Conservation (phyloP, 2,797 vertebrate species). For the Sebastes glaucus region DNA sequence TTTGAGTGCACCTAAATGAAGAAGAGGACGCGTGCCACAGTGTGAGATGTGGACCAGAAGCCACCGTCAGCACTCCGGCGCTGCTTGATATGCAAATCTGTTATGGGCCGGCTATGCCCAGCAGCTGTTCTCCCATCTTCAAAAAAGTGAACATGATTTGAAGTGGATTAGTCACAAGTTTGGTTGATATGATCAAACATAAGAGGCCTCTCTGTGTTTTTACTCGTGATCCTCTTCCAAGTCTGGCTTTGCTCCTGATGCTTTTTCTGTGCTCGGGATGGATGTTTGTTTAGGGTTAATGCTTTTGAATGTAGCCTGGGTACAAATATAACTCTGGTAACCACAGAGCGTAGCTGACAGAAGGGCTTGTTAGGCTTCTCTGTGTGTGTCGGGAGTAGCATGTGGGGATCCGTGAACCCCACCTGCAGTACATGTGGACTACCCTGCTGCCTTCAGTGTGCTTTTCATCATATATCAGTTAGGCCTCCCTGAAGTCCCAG, state of each 20-base stretch:
- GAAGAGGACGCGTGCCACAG: not conserved
- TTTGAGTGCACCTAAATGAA: constrained; percentile 10
- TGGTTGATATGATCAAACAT: constrained; percentile 25
- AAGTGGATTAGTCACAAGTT: constrained; percentile 46
- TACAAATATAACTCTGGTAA: constrained; percentile 8
- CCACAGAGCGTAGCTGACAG: constrained; percentile 42
- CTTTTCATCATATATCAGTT: constrained; percentile 14
- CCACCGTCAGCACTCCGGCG: not conserved
- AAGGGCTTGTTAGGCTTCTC: constrained; percentile 51
- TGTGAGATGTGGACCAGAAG: constrained; percentile 7
- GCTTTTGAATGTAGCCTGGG: constrained; percentile 12
- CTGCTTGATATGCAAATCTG: constrained; percentile 47
- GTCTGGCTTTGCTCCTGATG: not conserved
- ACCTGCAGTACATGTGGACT: constrained; percentile 5
- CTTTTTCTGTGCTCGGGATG: not conserved
- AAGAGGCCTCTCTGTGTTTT: constrained; percentile 27
- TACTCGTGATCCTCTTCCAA: not conserved
- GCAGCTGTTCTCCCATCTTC: constrained; percentile 39
- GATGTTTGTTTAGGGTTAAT: constrained; percentile 6
- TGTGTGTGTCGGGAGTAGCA: constrained; percentile 19
- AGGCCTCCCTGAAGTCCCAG: not conserved
- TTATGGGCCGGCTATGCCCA: constrained; percentile 18
- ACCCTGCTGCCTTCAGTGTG: constrained; percentile 13
- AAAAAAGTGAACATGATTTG: constrained; percentile 38
- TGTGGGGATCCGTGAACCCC: constrained; percentile 42